Percentiles rank a stretch among this genome's conserved stretches.
These are phyloP conservation scores for Sandelia bainsii DNA, from an alignment of 2,797 vertebrate genomes.

Conservation along the genomic window DNA sequence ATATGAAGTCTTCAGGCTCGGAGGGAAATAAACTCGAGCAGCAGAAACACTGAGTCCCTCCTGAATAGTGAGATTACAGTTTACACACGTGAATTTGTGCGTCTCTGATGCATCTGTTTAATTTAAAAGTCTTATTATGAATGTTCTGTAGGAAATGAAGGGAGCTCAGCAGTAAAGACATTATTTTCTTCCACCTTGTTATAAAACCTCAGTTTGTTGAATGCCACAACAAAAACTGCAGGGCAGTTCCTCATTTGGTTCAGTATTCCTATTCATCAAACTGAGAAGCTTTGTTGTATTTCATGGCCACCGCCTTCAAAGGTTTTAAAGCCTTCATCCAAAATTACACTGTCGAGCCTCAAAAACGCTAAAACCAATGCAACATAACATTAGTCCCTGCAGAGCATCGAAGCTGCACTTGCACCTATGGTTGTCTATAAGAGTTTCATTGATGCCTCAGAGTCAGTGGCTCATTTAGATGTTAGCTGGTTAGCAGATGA, in stretches of 20 bases:
- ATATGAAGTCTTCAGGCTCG: slow-evolving; percentile 45
- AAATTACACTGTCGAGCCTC: not conserved
- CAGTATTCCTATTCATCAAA: not conserved
- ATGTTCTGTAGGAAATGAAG: slow-evolving; percentile 6
- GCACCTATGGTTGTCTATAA: not conserved
- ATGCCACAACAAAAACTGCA: not conserved
- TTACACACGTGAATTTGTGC: slow-evolving; percentile 4
- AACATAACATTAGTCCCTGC: not conserved
- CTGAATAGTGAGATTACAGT: slow-evolving; percentile 10
- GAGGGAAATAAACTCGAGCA: slow-evolving; percentile 47
- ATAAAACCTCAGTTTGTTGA: not conserved
- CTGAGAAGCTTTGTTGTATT: not conserved
- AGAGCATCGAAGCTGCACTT: not conserved
- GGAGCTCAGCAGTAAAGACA: not conserved
- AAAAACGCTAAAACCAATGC: not conserved
- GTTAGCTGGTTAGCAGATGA: not conserved
- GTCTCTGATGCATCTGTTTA: slow-evolving; percentile 32
- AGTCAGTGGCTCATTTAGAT: not conserved
- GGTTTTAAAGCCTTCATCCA: not conserved
- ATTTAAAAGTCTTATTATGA: slow-evolving; percentile 13
- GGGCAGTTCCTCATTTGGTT: not conserved
- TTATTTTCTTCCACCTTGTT: not conserved
- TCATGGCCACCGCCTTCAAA: not conserved
- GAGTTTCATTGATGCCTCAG: not conserved
- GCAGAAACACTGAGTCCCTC: slow-evolving; percentile 31